A percentile compares a stretch with the other conserved stretches of the same genome.
These are phyloP conservation scores for Craterocephalus amniculus DNA, from an alignment of 2,797 vertebrate genomes.

Conservation along the genomic window DNA sequence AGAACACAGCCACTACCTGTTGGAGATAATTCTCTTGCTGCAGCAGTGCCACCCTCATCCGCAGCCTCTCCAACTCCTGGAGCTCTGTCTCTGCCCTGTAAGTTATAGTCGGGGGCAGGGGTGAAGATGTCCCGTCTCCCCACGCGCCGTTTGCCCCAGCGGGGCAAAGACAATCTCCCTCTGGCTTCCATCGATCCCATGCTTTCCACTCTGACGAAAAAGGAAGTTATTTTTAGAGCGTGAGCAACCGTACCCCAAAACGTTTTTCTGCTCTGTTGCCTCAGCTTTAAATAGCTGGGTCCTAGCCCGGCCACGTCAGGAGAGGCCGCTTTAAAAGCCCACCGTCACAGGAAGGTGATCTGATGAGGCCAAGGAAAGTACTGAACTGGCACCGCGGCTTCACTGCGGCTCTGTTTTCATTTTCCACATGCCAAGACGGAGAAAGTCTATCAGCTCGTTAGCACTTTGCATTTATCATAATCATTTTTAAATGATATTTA, in stretches of 20 bases:
- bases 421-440: slow-evolving; percentile 67
- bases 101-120: slow-evolving; percentile 67
- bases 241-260: slow-evolving; percentile 74
- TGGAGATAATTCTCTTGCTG: slow-evolving; percentile 78
- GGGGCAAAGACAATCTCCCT: slow-evolving; percentile 69
- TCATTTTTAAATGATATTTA: slow-evolving; percentile 35
- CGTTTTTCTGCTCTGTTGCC: slow-evolving; percentile 65
- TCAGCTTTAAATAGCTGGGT: slow-evolving; percentile 75
- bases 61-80: slow-evolving; percentile 72
- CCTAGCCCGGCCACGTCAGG: slow-evolving; percentile 48
- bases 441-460: slow-evolving; percentile 69
- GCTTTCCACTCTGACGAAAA: slow-evolving; percentile 81
- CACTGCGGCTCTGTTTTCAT: slow-evolving; percentile 71
- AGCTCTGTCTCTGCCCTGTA: slow-evolving; percentile 77
- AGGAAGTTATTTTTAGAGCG: slow-evolving; percentile 76
- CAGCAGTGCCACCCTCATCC: slow-evolving; percentile 75
- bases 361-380: slow-evolving; percentile 62
- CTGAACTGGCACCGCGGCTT: slow-evolving; percentile 55
- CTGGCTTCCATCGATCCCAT: slow-evolving; percentile 77
- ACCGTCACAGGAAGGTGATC: slow-evolving; percentile 40
- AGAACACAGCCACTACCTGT: slow-evolving; percentile 62
- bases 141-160: slow-evolving; percentile 38
- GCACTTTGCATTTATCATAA: slow-evolving; percentile 28
- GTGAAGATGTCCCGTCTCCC: slow-evolving; percentile 41
- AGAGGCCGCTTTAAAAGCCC: slow-evolving; percentile 58